Conservation (phyloP, 2,113 vertebrate genomes). For the Prunella himalayana region DNA sequence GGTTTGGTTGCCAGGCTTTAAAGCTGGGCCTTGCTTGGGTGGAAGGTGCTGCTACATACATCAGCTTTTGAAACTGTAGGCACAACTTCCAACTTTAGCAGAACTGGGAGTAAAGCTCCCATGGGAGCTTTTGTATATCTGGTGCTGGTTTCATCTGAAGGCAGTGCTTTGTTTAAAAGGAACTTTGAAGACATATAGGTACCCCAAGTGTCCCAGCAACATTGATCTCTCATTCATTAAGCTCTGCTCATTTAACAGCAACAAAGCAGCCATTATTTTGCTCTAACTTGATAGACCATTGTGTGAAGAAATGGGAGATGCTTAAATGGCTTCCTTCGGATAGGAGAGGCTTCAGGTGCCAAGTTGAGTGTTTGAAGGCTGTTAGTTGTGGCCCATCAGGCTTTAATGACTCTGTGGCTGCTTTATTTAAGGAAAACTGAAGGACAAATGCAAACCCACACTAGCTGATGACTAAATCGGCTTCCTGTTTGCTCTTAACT, state of each 20-base stretch:
- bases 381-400: not conserved
- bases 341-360: not conserved
- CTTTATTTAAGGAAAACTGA: constrained; percentile 2
- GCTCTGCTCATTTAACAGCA: not conserved
- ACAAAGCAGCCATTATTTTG: not conserved
- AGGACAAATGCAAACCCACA: not conserved
- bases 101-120: not conserved
- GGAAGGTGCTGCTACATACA: not conserved
- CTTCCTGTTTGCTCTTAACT: not conserved
- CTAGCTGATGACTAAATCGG: not conserved
- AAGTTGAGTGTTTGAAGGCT: not conserved
- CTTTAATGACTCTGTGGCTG: not conserved
- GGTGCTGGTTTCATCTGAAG: not conserved
- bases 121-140: not conserved
- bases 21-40: not conserved
- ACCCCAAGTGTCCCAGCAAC: not conserved
- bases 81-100: not conserved
- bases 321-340: not conserved
- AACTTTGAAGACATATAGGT: not conserved
- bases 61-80: not conserved
- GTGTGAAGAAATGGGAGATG: not conserved
- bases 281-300: not conserved
- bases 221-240: not conserved
- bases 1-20: not conserved
- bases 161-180: not conserved